These are phyloP conservation scores for Mayetiola destructor DNA, from an alignment of 2,888 invertebrate species.

Conservation along the genomic window DNA sequence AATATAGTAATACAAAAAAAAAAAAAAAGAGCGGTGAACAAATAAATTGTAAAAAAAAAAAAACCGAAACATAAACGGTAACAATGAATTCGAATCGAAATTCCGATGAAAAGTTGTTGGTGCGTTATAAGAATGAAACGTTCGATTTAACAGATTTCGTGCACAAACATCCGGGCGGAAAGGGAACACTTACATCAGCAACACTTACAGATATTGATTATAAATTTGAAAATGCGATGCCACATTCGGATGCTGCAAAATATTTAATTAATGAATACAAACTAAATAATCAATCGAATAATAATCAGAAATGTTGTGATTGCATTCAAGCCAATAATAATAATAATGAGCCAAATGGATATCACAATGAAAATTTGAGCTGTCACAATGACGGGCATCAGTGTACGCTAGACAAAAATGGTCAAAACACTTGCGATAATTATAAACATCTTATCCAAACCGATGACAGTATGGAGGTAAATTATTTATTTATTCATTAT, in stretches of 20 bases:
- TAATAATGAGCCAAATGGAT: background rate
- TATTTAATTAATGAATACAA: slow-evolving; percentile 32
- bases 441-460: background rate
- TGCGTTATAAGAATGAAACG: slow-evolving; percentile 36
- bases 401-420: background rate
- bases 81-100: background rate
- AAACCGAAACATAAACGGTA: too few relatives aligned
- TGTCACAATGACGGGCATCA: background rate
- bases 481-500: background rate
- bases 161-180: slow-evolving; percentile 60
- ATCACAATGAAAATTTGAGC: background rate
- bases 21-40: too few relatives aligned
- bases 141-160: slow-evolving; percentile 54
- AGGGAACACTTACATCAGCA: slow-evolving; percentile 42
- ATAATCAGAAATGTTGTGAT: too few relatives aligned
- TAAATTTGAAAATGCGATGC: slow-evolving; percentile 29
- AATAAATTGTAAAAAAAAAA: too few relatives aligned
- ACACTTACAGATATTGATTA: slow-evolving; percentile 27
- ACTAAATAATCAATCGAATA: background rate
- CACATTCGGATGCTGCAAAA: slow-evolving; percentile 34
- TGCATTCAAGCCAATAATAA: too few relatives aligned
- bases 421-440: background rate
- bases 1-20: too few relatives aligned
- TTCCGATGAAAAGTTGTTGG: slow-evolving; percentile 21
- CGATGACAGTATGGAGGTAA: slow-evolving; percentile 6